Evolutionary conservation across 1,140 invertebrate species (phyloP).

Genomic region (Dendroctonus valens): DNA sequence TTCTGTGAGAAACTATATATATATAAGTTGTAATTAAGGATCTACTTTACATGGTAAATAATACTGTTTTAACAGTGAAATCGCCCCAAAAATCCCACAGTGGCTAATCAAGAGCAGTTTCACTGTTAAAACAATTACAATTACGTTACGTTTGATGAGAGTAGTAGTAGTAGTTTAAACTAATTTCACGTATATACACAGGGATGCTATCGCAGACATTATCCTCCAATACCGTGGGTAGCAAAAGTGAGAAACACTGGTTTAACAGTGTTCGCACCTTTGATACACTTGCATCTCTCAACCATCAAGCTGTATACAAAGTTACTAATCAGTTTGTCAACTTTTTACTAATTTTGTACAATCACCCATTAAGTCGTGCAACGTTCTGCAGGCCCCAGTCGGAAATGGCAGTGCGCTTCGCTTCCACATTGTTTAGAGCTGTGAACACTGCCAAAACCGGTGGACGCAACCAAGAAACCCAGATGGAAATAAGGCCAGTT

Average conservation of each 20-base stretch:
- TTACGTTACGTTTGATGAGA: slow-evolving; percentile 3
- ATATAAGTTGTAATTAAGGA: slow-evolving; percentile 1
- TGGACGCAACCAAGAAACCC: too few species aligned
- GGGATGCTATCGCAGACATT: slow-evolving; percentile 9
- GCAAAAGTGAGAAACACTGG: not conserved
- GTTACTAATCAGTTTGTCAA: not conserved
- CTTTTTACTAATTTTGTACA: slow-evolving; percentile 3
- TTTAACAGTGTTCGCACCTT: not conserved
- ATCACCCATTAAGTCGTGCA: not conserved
- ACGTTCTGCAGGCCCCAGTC: too few species aligned
- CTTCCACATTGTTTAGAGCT: too few species aligned
- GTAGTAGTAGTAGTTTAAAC: slow-evolving; percentile 11
- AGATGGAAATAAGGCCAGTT: too few species aligned
- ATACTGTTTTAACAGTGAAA: slow-evolving; percentile 23
- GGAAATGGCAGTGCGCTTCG: too few species aligned
- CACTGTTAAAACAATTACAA: slow-evolving; percentile 25
- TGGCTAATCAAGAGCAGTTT: slow-evolving; percentile 9
- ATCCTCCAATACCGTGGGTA: not conserved
- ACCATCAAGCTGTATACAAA: not conserved
- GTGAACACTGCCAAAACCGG: too few species aligned
- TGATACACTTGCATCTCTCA: too few species aligned
- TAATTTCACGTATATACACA: slow-evolving; percentile 12
- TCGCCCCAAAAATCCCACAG: slow-evolving; percentile 20
- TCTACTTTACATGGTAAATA: slow-evolving; percentile 24
- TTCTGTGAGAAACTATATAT: too few species aligned